These are phyloP conservation scores for Agriopis leucophaearia DNA, from an alignment of 2,888 invertebrate genomes.

Conservation along the genomic window DNA sequence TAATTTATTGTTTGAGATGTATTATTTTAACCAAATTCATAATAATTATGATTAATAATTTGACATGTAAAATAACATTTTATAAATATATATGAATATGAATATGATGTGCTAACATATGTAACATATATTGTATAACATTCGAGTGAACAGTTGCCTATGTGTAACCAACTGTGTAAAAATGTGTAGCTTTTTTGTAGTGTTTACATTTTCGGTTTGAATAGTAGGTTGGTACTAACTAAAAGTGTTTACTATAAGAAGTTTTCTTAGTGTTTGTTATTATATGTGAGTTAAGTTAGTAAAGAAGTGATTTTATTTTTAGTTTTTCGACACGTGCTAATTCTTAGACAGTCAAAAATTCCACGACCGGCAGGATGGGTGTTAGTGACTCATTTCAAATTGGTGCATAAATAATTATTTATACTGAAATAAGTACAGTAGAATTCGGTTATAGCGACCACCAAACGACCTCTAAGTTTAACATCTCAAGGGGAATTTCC, in stretches of 20 bases:
- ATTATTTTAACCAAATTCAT: too few species aligned
- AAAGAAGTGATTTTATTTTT: too few species aligned
- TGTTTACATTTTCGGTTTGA: neutral
- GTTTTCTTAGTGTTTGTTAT: neutral
- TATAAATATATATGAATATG: too few species aligned
- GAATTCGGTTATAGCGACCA: neutral
- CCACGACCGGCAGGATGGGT: neutral
- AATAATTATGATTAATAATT: too few species aligned
- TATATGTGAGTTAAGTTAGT: neutral
- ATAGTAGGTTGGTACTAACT: neutral
- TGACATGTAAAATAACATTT: too few species aligned
- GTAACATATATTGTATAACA: conserved; percentile 10
- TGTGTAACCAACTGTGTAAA: conserved; percentile 4
- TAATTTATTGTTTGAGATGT: too few species aligned
- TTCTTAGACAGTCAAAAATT: too few species aligned
- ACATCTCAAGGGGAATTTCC: too few species aligned
- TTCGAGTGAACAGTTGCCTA: neutral
- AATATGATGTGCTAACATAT: conserved; percentile 27
- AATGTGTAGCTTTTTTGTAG: neutral
- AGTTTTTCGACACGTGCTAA: too few species aligned
- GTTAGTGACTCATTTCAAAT: conserved; percentile 12
- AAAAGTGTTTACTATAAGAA: neutral
- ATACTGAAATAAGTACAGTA: neutral
- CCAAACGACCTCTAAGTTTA: too few species aligned
- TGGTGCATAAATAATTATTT: neutral